A percentile compares a stretch with the other conserved stretches of the same genome.
Conservation (phyloP, 2,888 invertebrate species). For the Xanthostigma xanthostigma region DNA sequence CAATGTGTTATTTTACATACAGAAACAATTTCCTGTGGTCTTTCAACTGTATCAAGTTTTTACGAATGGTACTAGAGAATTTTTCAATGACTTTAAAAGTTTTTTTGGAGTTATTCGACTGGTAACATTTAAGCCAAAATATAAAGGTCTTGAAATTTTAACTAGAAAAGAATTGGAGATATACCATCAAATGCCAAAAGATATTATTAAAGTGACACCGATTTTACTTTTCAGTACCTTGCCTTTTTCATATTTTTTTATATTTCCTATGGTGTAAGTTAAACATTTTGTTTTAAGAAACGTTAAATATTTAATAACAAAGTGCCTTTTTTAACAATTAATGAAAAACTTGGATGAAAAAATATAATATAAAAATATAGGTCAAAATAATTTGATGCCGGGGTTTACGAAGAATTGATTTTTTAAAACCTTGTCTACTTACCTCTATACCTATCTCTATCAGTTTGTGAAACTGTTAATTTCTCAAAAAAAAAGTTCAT, state of each 20-base stretch:
- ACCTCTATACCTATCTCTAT: too few relatives aligned
- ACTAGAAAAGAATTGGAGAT: slow-evolving; percentile 57
- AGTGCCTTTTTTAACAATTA: too few relatives aligned
- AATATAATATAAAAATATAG: too few relatives aligned
- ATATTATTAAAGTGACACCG: slow-evolving; percentile 68
- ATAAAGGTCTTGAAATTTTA: slow-evolving; percentile 39
- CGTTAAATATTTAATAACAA: too few relatives aligned
- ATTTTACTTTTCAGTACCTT: slow-evolving; percentile 62
- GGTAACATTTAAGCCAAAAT: slow-evolving; percentile 20
- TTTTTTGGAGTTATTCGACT: slow-evolving; percentile 38
- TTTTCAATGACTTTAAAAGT: slow-evolving; percentile 53
- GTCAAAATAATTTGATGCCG: too few relatives aligned
- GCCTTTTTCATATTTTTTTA: slow-evolving; percentile 70
- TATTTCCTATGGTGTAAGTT: slow-evolving; percentile 72
- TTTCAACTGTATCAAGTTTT: slow-evolving; percentile 63
- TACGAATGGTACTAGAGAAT: slow-evolving; percentile 59
- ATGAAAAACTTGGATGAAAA: too few relatives aligned
- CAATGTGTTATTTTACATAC: slow-evolving; percentile 49
- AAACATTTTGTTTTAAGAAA: too few relatives aligned
- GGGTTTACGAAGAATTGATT: too few relatives aligned
- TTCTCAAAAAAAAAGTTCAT: too few relatives aligned
- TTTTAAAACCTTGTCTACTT: too few relatives aligned
- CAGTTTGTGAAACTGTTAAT: too few relatives aligned
- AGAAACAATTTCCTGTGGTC: slow-evolving; percentile 62
- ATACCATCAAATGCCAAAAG: slow-evolving; percentile 64